Evolutionary conservation across 2,888 invertebrate species (phyloP).

Genomic region (Amaurobius ferox): DNA sequence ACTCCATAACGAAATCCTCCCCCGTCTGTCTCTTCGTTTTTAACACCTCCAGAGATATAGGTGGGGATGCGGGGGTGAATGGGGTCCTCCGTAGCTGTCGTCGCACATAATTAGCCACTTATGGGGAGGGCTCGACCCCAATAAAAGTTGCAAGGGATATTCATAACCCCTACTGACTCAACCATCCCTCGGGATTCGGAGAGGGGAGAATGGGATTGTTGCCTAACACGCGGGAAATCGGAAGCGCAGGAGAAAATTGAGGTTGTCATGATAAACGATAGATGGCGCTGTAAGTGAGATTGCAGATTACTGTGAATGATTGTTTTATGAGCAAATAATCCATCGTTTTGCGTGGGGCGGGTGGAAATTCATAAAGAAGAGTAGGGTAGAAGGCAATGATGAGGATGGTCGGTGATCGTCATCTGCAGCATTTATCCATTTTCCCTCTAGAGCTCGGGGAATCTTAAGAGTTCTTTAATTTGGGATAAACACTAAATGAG

Average conservation of each 20-base stretch:
- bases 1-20: conserved; percentile 35
- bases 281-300: conserved; percentile 43
- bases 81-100: conserved; percentile 57
- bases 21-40: conserved; percentile 34
- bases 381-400: no score
- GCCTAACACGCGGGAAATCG: conserved; percentile 40
- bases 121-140: conserved; percentile 70
- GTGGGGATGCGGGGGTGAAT: background rate
- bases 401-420: no score
- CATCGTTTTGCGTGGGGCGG: background rate
- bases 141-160: conserved; percentile 70
- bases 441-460: no score
- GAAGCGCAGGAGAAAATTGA: conserved; percentile 8
- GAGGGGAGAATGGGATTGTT: conserved; percentile 33
- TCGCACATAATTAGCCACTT: conserved; percentile 72
- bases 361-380: background rate
- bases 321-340: conserved; percentile 14
- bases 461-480: no score
- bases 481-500: no score
- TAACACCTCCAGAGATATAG: background rate
- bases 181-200: conserved; percentile 33
- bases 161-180: conserved; percentile 71
- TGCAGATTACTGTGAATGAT: conserved; percentile 9
- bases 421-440: no score
- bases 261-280: conserved; percentile 21